phyloP scores from a whole-genome alignment of 2,888 invertebrate genomes.

The Philereme vetulata region DNA sequence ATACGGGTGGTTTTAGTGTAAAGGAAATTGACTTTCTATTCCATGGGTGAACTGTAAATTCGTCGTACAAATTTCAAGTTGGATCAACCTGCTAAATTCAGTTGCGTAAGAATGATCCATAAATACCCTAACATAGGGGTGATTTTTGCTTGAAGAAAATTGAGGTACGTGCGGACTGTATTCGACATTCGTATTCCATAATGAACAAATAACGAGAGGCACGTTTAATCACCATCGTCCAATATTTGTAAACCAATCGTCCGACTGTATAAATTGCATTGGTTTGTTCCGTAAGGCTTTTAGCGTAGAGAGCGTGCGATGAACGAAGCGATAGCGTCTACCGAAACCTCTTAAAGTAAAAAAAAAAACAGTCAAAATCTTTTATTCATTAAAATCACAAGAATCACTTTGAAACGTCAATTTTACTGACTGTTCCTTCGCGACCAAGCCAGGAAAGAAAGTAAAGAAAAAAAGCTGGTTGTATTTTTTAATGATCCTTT shows the following conservation, averaged over 20 bases:
- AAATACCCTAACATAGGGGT: background rate
- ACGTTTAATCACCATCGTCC: conserved; percentile 56
- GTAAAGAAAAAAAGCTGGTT: too few species aligned
- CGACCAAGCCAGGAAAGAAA: too few species aligned
- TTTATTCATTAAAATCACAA: too few species aligned
- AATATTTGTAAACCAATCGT: conserved; percentile 71
- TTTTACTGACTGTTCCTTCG: too few species aligned
- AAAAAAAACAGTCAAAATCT: too few species aligned
- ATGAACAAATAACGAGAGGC: conserved; percentile 52
- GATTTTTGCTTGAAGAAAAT: background rate
- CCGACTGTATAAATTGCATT: conserved; percentile 44
- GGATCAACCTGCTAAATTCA: background rate
- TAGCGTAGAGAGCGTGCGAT: conserved; percentile 1
- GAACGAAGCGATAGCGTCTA: conserved; percentile 6
- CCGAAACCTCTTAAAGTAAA: too few species aligned
- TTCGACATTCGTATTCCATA: conserved; percentile 31
- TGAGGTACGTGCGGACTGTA: conserved; percentile 11
- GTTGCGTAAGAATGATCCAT: background rate
- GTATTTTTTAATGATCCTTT: too few species aligned
- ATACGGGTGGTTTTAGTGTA: conserved; percentile 8
- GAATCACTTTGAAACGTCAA: too few species aligned
- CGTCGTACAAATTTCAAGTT: background rate
- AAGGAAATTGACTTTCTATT: background rate
- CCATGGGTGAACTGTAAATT: background rate
- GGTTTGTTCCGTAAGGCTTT: conserved; percentile 13